These are phyloP conservation scores for Eupeodes luniger DNA, from an alignment of 2,888 invertebrate genomes.

Conservation along the genomic window DNA sequence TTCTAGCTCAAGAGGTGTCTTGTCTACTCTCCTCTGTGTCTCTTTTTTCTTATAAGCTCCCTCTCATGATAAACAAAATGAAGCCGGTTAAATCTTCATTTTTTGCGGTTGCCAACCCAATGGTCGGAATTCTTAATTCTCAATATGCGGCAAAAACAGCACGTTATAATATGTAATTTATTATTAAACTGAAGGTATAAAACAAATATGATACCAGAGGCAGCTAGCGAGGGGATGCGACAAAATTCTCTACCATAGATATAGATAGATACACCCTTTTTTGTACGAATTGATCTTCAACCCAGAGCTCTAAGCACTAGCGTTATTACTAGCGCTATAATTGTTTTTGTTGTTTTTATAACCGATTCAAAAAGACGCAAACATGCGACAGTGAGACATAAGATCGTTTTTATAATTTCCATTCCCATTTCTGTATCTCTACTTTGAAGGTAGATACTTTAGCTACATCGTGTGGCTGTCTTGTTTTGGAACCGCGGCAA, in stretches of 20 bases:
- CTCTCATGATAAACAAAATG: background rate
- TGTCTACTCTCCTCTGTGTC: background rate
- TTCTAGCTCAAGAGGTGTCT: background rate
- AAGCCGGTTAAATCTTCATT: slow-evolving; percentile 23
- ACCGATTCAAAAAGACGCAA: slow-evolving; percentile 14
- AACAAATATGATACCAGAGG: background rate
- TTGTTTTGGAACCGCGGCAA: slow-evolving; percentile 20
- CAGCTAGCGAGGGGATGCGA: background rate
- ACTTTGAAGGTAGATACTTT: background rate
- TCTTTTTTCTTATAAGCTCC: background rate
- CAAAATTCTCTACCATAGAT: background rate
- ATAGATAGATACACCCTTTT: background rate
- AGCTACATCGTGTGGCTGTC: background rate
- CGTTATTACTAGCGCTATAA: slow-evolving; percentile 14
- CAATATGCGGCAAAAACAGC: background rate
- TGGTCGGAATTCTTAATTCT: background rate
- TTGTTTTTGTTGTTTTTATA: background rate
- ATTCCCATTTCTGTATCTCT: background rate
- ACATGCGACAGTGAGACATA: background rate
- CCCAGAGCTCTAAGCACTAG: background rate
- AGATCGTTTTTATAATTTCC: slow-evolving; percentile 26
- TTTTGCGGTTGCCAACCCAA: slow-evolving; percentile 16
- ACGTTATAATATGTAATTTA: background rate
- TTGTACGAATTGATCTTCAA: slow-evolving; percentile 7
- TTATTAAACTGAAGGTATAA: background rate